phyloP scores from a whole-genome alignment of 2,888 invertebrate genomes.

The Drosophila austrosaltans region DNA sequence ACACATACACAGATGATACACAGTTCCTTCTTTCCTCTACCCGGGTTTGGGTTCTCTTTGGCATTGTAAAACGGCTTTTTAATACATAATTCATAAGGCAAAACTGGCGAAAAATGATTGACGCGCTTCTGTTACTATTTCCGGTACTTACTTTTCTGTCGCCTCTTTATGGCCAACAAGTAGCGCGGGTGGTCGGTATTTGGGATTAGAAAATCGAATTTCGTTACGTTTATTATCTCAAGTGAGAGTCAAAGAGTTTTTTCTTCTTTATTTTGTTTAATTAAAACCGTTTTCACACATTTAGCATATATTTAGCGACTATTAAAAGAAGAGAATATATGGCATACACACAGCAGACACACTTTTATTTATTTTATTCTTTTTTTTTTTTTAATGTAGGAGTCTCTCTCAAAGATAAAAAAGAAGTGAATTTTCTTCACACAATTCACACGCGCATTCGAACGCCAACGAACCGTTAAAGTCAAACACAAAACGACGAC shows the following conservation, averaged over 20 bases:
- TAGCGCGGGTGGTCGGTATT: conserved; percentile 39
- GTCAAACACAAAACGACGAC: conserved; percentile 71
- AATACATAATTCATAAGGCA: conserved; percentile 72
- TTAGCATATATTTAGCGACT: conserved; percentile 1
- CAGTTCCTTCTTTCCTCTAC: conserved; percentile 14
- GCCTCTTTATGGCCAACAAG: conserved; percentile 42
- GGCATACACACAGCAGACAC: conserved; percentile 4
- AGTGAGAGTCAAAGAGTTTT: conserved; percentile 33
- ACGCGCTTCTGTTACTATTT: conserved; percentile 47
- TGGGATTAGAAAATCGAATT: background rate
- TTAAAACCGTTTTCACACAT: conserved; percentile 14
- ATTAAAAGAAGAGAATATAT: background rate
- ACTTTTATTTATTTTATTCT: background rate
- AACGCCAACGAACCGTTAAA: conserved; percentile 66
- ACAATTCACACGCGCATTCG: conserved; percentile 14
- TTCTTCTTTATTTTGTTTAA: background rate
- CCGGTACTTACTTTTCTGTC: conserved; percentile 67
- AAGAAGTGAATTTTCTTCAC: background rate
- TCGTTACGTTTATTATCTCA: conserved; percentile 20
- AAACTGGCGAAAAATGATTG: conserved; percentile 45
- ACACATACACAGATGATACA: background rate
- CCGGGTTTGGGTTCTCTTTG: conserved; percentile 47
- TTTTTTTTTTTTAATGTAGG: background rate
- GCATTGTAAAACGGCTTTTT: conserved; percentile 65
- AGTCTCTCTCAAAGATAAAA: background rate